Conservation (phyloP, 2,888 invertebrate species). For the Epirrhoe alternata region DNA sequence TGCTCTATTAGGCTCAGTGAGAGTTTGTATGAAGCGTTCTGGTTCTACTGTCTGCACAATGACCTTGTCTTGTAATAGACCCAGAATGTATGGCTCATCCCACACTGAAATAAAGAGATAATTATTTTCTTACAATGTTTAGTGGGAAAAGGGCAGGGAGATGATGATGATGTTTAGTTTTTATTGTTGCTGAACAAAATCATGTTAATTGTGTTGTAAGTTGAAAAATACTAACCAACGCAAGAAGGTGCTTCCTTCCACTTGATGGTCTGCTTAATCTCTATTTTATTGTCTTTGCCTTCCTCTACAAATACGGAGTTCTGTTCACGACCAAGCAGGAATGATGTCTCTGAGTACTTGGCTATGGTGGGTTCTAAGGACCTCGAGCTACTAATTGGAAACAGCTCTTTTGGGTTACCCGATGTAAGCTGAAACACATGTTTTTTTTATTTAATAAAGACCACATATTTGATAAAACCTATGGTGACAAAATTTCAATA, state of each 20-base stretch:
- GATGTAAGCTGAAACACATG: slow-evolving; percentile 65
- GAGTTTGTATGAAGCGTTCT: slow-evolving; percentile 91
- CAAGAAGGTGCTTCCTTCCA: slow-evolving; percentile 92
- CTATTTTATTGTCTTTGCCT: slow-evolving; percentile 80
- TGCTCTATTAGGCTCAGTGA: slow-evolving; percentile 90
- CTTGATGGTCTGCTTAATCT: slow-evolving; percentile 88
- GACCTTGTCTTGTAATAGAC: slow-evolving; percentile 92
- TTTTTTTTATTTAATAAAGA: not conserved
- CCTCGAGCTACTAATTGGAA: slow-evolving; percentile 92
- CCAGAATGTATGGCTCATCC: slow-evolving; percentile 97
- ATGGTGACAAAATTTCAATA: no score
- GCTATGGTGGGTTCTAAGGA: slow-evolving; percentile 93
- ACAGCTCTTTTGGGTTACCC: slow-evolving; percentile 91
- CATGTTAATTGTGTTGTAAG: no score
- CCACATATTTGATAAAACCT: no score
- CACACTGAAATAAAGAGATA: slow-evolving; percentile 71
- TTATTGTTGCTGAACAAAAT: no score
- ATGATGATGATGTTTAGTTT: no score
- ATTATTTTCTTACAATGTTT: not conserved
- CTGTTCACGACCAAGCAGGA: slow-evolving; percentile 94
- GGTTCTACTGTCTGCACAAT: slow-evolving; percentile 95
- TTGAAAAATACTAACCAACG: slow-evolving; percentile 79
- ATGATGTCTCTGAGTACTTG: slow-evolving; percentile 89
- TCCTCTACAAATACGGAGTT: slow-evolving; percentile 94
- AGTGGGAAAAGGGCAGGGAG: no score